Evolutionary conservation across 2,797 vertebrate genomes (phyloP).

Genomic region (Sebastiscus albofasciatus): DNA sequence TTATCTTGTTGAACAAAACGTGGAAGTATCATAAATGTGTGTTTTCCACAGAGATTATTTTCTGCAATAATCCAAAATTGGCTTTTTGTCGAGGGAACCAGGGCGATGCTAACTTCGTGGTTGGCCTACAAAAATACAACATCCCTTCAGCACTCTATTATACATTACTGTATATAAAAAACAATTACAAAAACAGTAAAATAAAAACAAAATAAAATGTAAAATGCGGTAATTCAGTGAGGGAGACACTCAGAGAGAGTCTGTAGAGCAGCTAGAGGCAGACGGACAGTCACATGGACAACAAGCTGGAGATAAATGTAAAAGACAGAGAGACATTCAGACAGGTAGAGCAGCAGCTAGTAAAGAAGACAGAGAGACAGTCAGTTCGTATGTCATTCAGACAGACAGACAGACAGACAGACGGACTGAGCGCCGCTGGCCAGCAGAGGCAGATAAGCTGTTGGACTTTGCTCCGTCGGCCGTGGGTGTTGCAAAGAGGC

Average conservation of each 20-base stretch:
- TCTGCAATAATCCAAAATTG: no score
- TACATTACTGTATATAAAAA: neutral
- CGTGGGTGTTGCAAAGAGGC: constrained; percentile 81
- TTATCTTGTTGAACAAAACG: no score
- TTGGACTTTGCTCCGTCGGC: constrained; percentile 83
- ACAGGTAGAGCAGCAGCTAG: neutral
- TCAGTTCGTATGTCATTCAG: constrained; percentile 7
- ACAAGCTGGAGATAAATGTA: neutral
- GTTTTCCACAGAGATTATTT: no score
- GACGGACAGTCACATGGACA: neutral
- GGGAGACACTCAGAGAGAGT: neutral
- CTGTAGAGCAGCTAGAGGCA: neutral
- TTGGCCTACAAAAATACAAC: no score
- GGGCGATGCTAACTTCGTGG: no score
- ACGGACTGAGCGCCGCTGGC: constrained; percentile 17
- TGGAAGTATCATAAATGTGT: no score
- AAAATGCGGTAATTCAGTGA: neutral
- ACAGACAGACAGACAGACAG: constrained; percentile 21
- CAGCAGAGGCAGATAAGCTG: constrained; percentile 74
- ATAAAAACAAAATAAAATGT: neutral
- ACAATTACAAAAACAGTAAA: neutral
- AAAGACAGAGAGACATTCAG: neutral
- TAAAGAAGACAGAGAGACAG: constrained; percentile 2
- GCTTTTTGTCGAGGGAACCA: no score
- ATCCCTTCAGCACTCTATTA: no score